Conservation (phyloP, 2,888 invertebrate species). For the Drosophila longiperda region DNA sequence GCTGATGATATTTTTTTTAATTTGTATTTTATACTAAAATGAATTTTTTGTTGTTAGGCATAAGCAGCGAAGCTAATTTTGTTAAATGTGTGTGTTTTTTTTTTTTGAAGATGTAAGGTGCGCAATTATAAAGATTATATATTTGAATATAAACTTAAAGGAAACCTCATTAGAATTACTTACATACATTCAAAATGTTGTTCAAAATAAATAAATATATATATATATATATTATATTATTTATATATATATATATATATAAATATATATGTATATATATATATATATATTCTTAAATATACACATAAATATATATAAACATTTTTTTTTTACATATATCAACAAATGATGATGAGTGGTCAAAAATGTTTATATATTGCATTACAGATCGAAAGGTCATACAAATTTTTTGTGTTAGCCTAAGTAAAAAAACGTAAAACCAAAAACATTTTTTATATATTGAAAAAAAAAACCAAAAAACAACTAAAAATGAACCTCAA, state of each 20-base stretch:
- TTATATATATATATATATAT: constrained; percentile 22
- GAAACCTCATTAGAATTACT: constrained; percentile 71
- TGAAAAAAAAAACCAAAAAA: constrained; percentile 8
- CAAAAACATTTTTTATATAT: constrained; percentile 57
- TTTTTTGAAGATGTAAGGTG: constrained; percentile 30
- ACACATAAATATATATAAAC: constrained; percentile 49
- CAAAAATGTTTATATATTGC: constrained; percentile 57
- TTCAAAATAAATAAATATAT: constrained; percentile 53
- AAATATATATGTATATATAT: constrained; percentile 26
- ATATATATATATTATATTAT: constrained; percentile 35
- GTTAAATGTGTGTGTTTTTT: constrained; percentile 56
- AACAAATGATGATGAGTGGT: constrained; percentile 48
- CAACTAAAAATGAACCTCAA: constrained; percentile 51
- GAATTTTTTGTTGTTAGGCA: constrained; percentile 64
- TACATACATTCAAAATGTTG: constrained; percentile 77
- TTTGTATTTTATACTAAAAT: constrained; percentile 48
- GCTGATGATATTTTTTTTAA: constrained; percentile 46
- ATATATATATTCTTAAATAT: constrained; percentile 45
- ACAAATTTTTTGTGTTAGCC: constrained; percentile 70
- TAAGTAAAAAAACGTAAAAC: constrained; percentile 44
- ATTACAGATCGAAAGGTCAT: constrained; percentile 55
- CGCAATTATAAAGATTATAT: constrained; percentile 51
- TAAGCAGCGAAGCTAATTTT: constrained; percentile 78
- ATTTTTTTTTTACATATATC: constrained; percentile 49
- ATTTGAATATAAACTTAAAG: constrained; percentile 32